Percentiles rank a stretch among this genome's conserved stretches.
Conservation (phyloP, 2,797 vertebrate genomes). For the Pseudocheirus occidentalis region DNA sequence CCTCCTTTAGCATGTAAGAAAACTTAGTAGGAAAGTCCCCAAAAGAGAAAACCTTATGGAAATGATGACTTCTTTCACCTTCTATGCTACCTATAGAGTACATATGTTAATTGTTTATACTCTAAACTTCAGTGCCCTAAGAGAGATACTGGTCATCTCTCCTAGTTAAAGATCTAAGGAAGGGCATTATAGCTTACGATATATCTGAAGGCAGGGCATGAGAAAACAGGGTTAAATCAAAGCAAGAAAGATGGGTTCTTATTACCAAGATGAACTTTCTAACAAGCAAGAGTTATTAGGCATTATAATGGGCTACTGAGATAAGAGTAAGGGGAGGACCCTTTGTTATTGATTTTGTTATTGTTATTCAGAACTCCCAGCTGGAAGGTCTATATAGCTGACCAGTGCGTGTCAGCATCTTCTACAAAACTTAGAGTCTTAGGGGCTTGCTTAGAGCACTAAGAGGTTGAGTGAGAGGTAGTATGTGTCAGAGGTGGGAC, state of each 20-base stretch:
- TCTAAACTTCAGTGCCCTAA: neutral
- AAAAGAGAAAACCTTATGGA: neutral
- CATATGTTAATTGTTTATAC: neutral
- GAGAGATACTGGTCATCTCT: neutral
- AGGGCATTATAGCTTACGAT: neutral
- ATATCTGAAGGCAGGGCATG: neutral
- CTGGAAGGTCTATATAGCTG: neutral
- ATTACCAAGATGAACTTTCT: neutral
- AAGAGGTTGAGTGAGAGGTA: neutral
- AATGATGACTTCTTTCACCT: neutral
- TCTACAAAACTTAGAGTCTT: neutral
- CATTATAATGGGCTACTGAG: neutral
- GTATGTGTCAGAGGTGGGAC: neutral
- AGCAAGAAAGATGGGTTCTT: neutral
- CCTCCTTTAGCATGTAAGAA: neutral
- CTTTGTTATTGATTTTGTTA: neutral
- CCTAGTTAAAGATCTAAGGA: neutral
- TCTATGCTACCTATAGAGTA: neutral
- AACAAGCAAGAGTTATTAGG: neutral
- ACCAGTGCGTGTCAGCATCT: neutral
- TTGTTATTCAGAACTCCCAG: neutral
- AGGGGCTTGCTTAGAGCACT: neutral
- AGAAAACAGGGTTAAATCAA: neutral
- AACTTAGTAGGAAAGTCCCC: neutral
- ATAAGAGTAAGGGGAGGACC: neutral